Conservation (phyloP, 2,113 vertebrate genomes). For the Leptosomus discolor region DNA sequence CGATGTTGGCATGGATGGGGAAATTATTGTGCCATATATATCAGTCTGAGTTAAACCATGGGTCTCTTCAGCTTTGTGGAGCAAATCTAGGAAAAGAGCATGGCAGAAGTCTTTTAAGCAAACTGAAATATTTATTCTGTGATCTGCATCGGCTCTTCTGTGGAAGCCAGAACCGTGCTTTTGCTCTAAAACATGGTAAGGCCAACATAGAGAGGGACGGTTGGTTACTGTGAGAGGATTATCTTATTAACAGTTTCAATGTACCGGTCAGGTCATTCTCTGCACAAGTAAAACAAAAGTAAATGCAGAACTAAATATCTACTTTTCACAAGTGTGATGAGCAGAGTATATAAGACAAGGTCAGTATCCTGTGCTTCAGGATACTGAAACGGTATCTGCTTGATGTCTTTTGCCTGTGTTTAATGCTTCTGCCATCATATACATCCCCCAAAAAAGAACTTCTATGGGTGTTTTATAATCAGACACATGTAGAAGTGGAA, state of each 20-base stretch:
- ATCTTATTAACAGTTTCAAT: rapidly evolving
- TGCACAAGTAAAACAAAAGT: background rate
- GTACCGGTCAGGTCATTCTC: background rate
- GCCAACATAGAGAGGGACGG: background rate
- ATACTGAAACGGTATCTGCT: background rate
- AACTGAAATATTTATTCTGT: background rate
- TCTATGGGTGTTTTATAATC: background rate
- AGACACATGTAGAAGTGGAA: background rate
- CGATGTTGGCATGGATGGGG: rapidly evolving
- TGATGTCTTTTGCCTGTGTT: background rate
- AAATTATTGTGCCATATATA: background rate
- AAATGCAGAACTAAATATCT: background rate
- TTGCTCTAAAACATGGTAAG: background rate
- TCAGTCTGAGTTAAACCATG: background rate
- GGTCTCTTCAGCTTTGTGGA: background rate
- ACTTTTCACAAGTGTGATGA: background rate
- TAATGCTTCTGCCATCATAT: background rate
- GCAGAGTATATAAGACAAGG: background rate
- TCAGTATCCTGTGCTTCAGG: background rate
- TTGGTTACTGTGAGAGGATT: background rate
- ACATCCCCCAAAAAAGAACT: background rate
- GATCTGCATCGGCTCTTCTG: background rate
- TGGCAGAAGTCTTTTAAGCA: background rate
- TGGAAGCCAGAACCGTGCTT: background rate
- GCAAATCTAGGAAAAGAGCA: background rate